Evolutionary conservation across 2,797 vertebrate species (phyloP).

Genomic region (Cyclopterus lumpus): DNA sequence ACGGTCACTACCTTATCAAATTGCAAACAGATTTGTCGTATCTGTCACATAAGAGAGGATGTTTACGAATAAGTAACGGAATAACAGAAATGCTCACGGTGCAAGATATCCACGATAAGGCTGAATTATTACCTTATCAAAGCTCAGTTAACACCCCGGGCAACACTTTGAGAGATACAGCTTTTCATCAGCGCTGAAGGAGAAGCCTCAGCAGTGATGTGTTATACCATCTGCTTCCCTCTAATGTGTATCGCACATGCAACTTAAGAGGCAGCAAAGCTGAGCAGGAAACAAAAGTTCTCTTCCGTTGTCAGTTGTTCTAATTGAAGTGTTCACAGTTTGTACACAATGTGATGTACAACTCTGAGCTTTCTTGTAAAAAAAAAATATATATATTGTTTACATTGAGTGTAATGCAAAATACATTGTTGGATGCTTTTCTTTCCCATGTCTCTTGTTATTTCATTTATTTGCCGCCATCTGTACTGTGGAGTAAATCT

Average conservation of each 20-base stretch:
- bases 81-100: slow-evolving; percentile 23
- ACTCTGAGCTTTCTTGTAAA: too few species aligned
- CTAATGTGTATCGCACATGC: slow-evolving; percentile 8
- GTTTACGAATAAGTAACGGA: slow-evolving; percentile 29
- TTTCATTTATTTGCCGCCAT: background rate
- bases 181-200: slow-evolving; percentile 40
- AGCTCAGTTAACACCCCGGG: slow-evolving; percentile 44
- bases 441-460: background rate
- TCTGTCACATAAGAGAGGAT: slow-evolving; percentile 24
- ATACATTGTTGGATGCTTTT: background rate
- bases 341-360: background rate
- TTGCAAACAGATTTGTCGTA: slow-evolving; percentile 17
- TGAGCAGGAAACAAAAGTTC: background rate
- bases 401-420: background rate
- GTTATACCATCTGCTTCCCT: slow-evolving; percentile 29
- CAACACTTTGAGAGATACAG: slow-evolving; percentile 47
- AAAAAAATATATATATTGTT: too few species aligned
- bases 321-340: background rate
- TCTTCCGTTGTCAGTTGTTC: background rate
- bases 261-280: slow-evolving; percentile 11
- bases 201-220: slow-evolving; percentile 17
- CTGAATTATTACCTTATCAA: slow-evolving; percentile 71
- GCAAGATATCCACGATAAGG: slow-evolving; percentile 35
- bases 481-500: background rate
- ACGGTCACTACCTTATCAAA: slow-evolving; percentile 26